Percentiles rank a stretch among this genome's conserved stretches.
Conservation (phyloP, 2,113 vertebrate species). For the Acanthochromis polyacanthus region DNA sequence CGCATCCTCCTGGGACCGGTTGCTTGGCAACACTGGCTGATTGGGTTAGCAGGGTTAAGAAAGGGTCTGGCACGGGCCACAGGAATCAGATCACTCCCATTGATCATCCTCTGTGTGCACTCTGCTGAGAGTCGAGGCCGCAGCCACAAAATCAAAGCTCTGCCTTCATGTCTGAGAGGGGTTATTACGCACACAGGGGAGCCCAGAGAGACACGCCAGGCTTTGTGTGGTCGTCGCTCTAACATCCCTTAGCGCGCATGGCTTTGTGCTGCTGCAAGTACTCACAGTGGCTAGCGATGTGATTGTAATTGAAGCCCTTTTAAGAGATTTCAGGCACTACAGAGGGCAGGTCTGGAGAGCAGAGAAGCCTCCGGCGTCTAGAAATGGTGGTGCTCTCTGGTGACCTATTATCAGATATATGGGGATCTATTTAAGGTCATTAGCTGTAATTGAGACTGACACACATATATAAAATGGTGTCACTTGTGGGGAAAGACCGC, state of each 20-base stretch:
- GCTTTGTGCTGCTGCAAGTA: slow-evolving; percentile 15
- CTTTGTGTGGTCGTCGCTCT: slow-evolving; percentile 55
- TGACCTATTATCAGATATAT: slow-evolving; percentile 34
- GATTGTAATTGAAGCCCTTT: slow-evolving; percentile 37
- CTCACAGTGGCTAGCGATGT: slow-evolving; percentile 30
- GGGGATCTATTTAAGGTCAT: slow-evolving; percentile 52
- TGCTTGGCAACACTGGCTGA: slow-evolving; percentile 76
- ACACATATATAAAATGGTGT: slow-evolving; percentile 61
- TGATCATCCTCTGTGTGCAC: slow-evolving; percentile 72
- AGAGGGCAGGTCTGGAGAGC: not conserved
- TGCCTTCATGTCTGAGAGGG: slow-evolving; percentile 67
- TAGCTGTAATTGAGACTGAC: slow-evolving; percentile 42
- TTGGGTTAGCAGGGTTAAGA: slow-evolving; percentile 81
- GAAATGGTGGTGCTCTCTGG: slow-evolving; percentile 30
- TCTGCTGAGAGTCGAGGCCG: slow-evolving; percentile 64
- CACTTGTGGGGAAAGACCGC: not conserved
- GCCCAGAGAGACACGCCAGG: slow-evolving; percentile 22
- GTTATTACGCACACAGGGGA: slow-evolving; percentile 59
- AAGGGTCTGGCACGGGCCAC: slow-evolving; percentile 73
- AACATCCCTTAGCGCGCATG: slow-evolving; percentile 36
- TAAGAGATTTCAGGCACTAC: slow-evolving; percentile 27
- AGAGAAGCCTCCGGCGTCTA: slow-evolving; percentile 11
- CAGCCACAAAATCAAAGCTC: slow-evolving; percentile 71
- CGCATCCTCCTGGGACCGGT: slow-evolving; percentile 71
- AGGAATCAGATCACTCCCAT: slow-evolving; percentile 82